These are phyloP conservation scores for Colossoma macropomum DNA, from an alignment of 2,113 vertebrate species.

Conservation along the genomic window DNA sequence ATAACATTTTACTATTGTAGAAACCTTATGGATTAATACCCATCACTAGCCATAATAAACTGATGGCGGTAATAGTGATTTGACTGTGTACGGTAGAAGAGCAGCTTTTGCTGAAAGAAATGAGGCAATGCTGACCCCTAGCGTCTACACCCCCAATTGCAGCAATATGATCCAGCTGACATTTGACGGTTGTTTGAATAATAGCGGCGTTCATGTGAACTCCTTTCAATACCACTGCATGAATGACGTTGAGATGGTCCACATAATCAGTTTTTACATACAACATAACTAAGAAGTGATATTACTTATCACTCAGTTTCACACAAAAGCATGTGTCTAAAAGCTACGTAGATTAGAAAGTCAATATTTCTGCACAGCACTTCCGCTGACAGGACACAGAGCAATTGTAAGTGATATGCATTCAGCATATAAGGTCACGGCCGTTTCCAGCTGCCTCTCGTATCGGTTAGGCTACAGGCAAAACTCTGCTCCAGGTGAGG, in stretches of 20 bases:
- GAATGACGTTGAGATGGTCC: too few relatives aligned
- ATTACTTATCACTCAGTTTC: not conserved
- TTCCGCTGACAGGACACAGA: not conserved
- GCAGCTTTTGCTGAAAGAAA: not conserved
- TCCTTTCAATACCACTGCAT: not conserved
- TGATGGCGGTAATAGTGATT: too few relatives aligned
- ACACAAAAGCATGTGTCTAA: not conserved
- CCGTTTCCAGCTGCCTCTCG: not conserved
- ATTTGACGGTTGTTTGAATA: not conserved
- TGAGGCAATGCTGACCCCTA: constrained; percentile 31
- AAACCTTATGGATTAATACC: too few relatives aligned
- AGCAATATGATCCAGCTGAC: not conserved
- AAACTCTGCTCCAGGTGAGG: constrained; percentile 97
- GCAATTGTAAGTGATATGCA: not conserved
- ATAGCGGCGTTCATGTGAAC: not conserved
- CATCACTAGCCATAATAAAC: too few relatives aligned
- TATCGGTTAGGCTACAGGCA: not conserved
- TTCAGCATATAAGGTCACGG: not conserved
- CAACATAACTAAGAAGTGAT: not conserved
- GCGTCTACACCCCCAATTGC: constrained; percentile 20
- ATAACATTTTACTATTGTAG: too few relatives aligned
- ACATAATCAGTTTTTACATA: too few relatives aligned
- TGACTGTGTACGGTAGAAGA: not conserved
- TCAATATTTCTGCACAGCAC: not conserved
- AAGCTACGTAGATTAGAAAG: not conserved